Percentiles rank a stretch among this genome's conserved stretches.
These are phyloP conservation scores for Drosophila seguyi DNA, from an alignment of 1,140 invertebrate genomes.

Conservation along the genomic window DNA sequence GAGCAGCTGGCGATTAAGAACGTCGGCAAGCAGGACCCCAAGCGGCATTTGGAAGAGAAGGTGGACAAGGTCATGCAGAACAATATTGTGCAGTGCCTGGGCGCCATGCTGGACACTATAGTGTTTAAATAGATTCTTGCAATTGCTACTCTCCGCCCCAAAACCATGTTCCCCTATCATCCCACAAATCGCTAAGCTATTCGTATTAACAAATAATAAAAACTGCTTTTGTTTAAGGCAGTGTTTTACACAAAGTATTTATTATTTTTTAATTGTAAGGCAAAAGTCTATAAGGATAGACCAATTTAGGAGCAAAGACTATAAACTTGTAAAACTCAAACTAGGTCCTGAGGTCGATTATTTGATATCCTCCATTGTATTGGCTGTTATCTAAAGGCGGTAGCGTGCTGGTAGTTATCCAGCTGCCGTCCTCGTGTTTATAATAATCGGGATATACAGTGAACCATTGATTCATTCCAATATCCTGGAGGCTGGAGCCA, in stretches of 20 bases:
- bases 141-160: conserved; percentile 29
- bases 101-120: conserved; percentile 99
- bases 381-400: neutral
- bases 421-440: neutral
- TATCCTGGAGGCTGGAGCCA: neutral
- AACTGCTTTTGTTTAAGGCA: conserved; percentile 67
- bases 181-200: conserved; percentile 50
- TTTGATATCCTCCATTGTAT: neutral
- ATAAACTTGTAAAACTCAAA: neutral
- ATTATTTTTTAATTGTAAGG: conserved; percentile 1
- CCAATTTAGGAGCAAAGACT: neutral
- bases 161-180: conserved; percentile 23
- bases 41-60: conserved; percentile 99
- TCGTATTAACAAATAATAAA: conserved; percentile 52
- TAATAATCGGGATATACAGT: neutral
- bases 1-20: conserved; percentile 99
- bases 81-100: conserved; percentile 99
- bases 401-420: neutral
- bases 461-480: neutral
- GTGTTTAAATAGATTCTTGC: conserved; percentile 90
- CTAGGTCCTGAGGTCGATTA: neutral
- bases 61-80: conserved; percentile 98
- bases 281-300: neutral
- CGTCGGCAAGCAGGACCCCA: conserved; percentile 99
- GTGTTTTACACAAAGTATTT: conserved; percentile 60